These are phyloP conservation scores for Julus scandinavius DNA, from an alignment of 2,888 invertebrate genomes.

Conservation along the genomic window DNA sequence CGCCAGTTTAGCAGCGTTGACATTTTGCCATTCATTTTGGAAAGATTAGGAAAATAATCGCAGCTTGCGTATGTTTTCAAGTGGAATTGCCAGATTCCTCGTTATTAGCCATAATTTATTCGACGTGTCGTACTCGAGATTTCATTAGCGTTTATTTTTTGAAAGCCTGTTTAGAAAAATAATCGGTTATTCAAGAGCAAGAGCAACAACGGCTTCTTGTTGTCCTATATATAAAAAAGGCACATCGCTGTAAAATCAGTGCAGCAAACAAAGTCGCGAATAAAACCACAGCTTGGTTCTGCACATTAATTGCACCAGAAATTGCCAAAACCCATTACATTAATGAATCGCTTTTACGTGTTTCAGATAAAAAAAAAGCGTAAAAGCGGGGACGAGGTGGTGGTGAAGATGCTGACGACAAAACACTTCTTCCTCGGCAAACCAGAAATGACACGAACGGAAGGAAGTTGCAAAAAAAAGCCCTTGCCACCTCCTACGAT, in stretches of 20 bases:
- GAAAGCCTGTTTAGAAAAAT: slow-evolving; percentile 30
- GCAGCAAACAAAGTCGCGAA: slow-evolving; percentile 8
- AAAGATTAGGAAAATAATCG: slow-evolving; percentile 16
- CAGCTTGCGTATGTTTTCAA: neutral
- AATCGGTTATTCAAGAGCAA: neutral
- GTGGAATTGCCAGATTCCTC: slow-evolving; percentile 16
- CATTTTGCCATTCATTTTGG: neutral
- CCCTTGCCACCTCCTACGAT: neutral
- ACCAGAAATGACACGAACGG: slow-evolving; percentile 17
- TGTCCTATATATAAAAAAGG: neutral
- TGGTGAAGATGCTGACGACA: slow-evolving; percentile 11
- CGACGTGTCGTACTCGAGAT: slow-evolving; percentile 26
- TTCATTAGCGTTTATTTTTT: slow-evolving; percentile 30
- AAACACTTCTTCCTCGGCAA: slow-evolving; percentile 37
- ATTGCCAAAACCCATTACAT: slow-evolving; percentile 42
- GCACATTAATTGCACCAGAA: slow-evolving; percentile 37
- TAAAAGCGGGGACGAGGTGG: neutral
- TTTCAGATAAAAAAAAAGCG: neutral
- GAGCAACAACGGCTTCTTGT: neutral
- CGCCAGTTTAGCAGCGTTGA: neutral
- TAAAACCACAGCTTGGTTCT: slow-evolving; percentile 37
- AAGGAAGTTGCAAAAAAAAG: slow-evolving; percentile 24
- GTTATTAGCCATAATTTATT: slow-evolving; percentile 26
- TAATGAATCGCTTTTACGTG: slow-evolving; percentile 23
- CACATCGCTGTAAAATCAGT: slow-evolving; percentile 4